Evolutionary conservation across 2,888 invertebrate genomes (phyloP).

Genomic region (Protodeltote pygarga): DNA sequence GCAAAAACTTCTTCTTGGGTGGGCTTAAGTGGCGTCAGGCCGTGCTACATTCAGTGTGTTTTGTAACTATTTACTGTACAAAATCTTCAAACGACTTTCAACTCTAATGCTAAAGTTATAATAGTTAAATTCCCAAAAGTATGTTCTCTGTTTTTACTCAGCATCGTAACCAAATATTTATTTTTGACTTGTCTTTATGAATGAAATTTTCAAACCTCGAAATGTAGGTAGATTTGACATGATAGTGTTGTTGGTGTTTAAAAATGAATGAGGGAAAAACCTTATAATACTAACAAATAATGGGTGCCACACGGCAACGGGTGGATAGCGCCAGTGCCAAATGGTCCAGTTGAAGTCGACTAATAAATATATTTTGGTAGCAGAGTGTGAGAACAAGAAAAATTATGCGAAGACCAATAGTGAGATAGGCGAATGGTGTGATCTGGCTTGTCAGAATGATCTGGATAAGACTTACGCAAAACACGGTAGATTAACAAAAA

Average conservation of each 20-base stretch:
- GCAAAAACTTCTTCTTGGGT: slow-evolving; percentile 81
- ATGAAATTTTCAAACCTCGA: slow-evolving; percentile 77
- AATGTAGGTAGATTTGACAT: slow-evolving; percentile 56
- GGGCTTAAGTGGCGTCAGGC: slow-evolving; percentile 82
- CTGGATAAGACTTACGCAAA: too few relatives aligned
- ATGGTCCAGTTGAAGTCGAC: too few relatives aligned
- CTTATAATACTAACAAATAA: too few relatives aligned
- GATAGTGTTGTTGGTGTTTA: slow-evolving; percentile 37
- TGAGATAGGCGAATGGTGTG: too few relatives aligned
- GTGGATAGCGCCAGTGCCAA: neutral
- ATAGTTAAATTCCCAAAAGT: slow-evolving; percentile 28
- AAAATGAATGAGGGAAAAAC: slow-evolving; percentile 25
- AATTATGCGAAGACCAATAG: too few relatives aligned
- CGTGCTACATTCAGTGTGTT: slow-evolving; percentile 75
- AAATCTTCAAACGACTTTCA: slow-evolving; percentile 8
- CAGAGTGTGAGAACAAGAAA: too few relatives aligned
- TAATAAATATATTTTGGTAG: too few relatives aligned
- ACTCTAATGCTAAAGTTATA: slow-evolving; percentile 1
- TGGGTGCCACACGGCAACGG: too few relatives aligned
- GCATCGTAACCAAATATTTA: slow-evolving; percentile 77
- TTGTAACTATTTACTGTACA: slow-evolving; percentile 60
- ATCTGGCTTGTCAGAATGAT: too few relatives aligned
- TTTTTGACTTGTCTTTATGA: slow-evolving; percentile 78
- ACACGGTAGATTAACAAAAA: too few relatives aligned
- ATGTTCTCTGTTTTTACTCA: slow-evolving; percentile 49